A percentile compares a stretch with the other conserved stretches of the same genome.
Conservation (phyloP, 2,113 vertebrate species). For the Psilopogon haemacephalus region DNA sequence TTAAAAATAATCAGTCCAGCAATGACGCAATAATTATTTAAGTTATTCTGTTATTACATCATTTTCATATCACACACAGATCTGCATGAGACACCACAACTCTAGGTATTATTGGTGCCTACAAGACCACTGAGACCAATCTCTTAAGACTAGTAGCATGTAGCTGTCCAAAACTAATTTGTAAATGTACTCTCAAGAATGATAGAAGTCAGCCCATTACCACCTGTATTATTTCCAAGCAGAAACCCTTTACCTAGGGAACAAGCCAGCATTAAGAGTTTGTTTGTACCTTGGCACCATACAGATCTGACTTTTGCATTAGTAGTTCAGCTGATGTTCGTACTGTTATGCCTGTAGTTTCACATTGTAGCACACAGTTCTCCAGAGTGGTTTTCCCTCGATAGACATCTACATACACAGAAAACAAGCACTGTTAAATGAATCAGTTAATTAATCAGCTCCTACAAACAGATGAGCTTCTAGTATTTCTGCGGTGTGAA, state of each 20-base stretch:
- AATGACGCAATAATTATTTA: neutral
- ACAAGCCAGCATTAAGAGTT: neutral
- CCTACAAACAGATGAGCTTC: neutral
- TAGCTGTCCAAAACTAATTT: neutral
- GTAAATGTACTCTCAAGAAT: neutral
- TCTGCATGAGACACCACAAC: neutral
- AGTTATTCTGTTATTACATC: neutral
- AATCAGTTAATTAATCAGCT: neutral
- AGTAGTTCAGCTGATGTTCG: slow-evolving; percentile 84
- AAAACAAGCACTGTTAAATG: neutral
- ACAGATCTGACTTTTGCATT: slow-evolving; percentile 95
- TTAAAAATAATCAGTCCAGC: neutral
- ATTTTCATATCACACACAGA: neutral
- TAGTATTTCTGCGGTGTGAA: neutral
- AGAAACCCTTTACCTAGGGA: neutral
- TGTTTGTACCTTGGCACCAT: slow-evolving; percentile 88
- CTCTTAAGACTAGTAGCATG: neutral
- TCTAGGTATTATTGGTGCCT: neutral
- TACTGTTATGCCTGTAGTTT: slow-evolving; percentile 90
- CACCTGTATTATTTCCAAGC: neutral
- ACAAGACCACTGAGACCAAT: neutral
- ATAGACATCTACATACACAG: slow-evolving; percentile 80
- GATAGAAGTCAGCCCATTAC: neutral
- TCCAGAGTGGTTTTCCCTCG: slow-evolving; percentile 86
- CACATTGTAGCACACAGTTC: slow-evolving; percentile 93